These are phyloP conservation scores for Eublepharis macularius DNA, from an alignment of 2,113 vertebrate genomes.

Conservation along the genomic window DNA sequence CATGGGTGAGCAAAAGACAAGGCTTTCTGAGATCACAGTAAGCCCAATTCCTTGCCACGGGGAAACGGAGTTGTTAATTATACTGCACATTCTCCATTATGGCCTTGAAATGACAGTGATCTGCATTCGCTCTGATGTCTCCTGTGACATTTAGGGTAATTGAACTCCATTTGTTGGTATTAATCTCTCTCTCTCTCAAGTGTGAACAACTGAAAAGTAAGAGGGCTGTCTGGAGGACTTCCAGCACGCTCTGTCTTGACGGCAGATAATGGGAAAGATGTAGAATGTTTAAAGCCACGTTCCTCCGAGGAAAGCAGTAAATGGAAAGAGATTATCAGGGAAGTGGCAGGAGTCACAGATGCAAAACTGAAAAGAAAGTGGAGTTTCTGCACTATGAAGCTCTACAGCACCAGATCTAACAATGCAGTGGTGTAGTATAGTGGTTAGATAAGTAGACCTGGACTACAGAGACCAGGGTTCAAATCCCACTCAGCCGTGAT, in stretches of 20 bases:
- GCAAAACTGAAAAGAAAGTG: not conserved
- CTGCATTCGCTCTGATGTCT: not conserved
- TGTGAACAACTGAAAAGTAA: not conserved
- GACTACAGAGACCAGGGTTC: too few relatives aligned
- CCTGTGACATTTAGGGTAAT: not conserved
- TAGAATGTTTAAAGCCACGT: not conserved
- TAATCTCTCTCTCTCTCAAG: not conserved
- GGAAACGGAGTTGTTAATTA: not conserved
- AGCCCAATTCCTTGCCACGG: not conserved
- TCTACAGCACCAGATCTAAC: not conserved
- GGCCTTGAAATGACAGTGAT: not conserved
- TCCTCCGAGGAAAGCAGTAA: not conserved
- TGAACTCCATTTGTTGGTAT: not conserved
- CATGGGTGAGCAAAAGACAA: too few relatives aligned
- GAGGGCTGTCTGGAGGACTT: not conserved
- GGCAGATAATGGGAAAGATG: not conserved
- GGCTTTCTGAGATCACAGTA: not conserved
- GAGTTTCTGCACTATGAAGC: too few relatives aligned
- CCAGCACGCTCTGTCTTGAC: not conserved
- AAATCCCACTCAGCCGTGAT: too few relatives aligned
- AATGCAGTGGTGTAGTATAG: too few relatives aligned
- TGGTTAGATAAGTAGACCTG: too few relatives aligned
- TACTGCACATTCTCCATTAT: not conserved
- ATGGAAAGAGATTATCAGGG: not conserved
- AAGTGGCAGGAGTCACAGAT: not conserved